Conservation (phyloP, 2,113 vertebrate species). For the Motacilla alba region DNA sequence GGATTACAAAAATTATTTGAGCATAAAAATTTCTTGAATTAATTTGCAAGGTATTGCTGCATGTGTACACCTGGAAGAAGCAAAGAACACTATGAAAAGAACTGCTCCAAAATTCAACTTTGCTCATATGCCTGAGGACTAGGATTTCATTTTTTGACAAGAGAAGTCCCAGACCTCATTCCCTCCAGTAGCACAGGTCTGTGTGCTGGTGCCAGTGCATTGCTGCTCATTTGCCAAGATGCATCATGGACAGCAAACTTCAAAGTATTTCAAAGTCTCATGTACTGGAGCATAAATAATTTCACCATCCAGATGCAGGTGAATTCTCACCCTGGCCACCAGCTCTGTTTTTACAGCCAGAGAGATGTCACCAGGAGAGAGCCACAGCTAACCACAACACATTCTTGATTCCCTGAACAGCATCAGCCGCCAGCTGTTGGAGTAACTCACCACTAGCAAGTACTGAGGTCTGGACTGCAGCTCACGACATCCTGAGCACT, state of each 20-base stretch:
- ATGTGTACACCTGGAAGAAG: not conserved
- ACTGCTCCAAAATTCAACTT: not conserved
- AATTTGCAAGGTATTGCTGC: not conserved
- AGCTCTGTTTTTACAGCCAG: not conserved
- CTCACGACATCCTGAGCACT: not conserved
- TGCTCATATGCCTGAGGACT: not conserved
- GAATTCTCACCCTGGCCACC: not conserved
- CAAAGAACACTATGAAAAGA: not conserved
- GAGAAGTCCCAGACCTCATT: not conserved
- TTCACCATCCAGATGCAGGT: not conserved
- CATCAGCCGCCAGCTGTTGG: not conserved
- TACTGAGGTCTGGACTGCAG: not conserved
- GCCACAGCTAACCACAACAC: not conserved
- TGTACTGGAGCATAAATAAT: not conserved
- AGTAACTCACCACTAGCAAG: not conserved
- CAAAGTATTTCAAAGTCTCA: not conserved
- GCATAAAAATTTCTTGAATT: not conserved
- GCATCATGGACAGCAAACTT: not conserved
- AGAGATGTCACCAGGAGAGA: not conserved
- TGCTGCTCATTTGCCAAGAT: not conserved
- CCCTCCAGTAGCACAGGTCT: not conserved
- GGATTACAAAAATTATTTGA: not conserved
- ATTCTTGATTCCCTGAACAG: not conserved
- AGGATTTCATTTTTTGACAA: not conserved
- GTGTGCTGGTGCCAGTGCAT: not conserved